Evolutionary conservation across 2,797 vertebrate species (phyloP).

Genomic region (Gymnothorax reevesii): DNA sequence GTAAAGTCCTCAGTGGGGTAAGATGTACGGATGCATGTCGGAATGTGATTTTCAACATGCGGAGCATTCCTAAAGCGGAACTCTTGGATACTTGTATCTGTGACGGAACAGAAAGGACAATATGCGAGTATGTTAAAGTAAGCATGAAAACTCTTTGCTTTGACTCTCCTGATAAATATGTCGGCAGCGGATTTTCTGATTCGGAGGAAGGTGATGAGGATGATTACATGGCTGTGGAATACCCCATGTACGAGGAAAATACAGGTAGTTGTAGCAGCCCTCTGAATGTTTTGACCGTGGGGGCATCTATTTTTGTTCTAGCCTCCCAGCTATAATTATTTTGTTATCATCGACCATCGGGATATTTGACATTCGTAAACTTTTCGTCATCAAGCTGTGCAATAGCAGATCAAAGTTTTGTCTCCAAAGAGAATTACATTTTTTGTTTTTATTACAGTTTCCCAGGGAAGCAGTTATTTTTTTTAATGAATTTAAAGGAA

Average conservation of each 20-base stretch:
- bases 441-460: background rate
- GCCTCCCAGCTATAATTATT: conserved; percentile 17
- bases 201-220: conserved; percentile 73
- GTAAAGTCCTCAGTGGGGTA: conserved; percentile 91
- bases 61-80: conserved; percentile 87
- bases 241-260: conserved; percentile 56
- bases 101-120: conserved; percentile 88
- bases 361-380: conserved; percentile 10
- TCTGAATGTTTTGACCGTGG: conserved; percentile 35
- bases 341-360: conserved; percentile 17
- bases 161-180: conserved; percentile 59
- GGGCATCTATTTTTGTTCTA: conserved; percentile 59
- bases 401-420: conserved; percentile 20
- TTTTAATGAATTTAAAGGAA: conserved; percentile 14
- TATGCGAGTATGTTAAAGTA: conserved; percentile 92
- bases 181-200: conserved; percentile 72
- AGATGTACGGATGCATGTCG: conserved; percentile 88
- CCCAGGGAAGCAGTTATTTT: background rate
- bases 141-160: conserved; percentile 92
- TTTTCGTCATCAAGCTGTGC: conserved; percentile 13
- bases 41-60: conserved; percentile 88
- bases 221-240: conserved; percentile 69
- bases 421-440: conserved; percentile 30
- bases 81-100: conserved; percentile 92
- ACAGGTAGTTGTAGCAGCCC: conserved; percentile 35